Evolutionary conservation across 2,888 invertebrate genomes (phyloP), one percentile per base, ranked within the genome.

Genomic region (Agonum fuliginosum): DNA sequence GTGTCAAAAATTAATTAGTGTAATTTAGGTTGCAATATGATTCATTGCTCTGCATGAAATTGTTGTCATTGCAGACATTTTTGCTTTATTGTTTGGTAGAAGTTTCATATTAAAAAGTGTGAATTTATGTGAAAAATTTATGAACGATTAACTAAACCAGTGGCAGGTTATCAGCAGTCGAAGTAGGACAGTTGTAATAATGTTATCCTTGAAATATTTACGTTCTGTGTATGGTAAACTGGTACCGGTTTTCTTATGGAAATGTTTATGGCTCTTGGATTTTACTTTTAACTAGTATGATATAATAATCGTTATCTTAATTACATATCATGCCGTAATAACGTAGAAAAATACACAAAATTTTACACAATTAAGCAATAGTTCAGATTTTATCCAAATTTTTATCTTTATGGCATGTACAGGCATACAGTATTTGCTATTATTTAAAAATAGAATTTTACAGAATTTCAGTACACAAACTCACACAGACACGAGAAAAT

Each of bases 191-290:
- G 24, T 1, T 24, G 58, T 62, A 27, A 62, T 62, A 30, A 17
- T 62, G 30, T 62, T 62, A 27, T 62, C 58, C 58, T 62, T 62
- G 58, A 62, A 54, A 54, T 54, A 54, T 54, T 54, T 54, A 54
- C 24, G 27, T 24, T 54, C 12, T 12, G 12, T 24, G n/a, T 54
- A 54, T 71, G 51, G 48, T 71, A 46, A 43, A 43, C 30, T 48
- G 70, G 12, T 70, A 70, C 70, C 48, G 70, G 69, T 48, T n/a
- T n/a, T 70, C 27, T 48, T 30, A 30, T 62, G 58, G 17, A 62
- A 62, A 62, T 54, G 30, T 62, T 62, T 30, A 30, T 19, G 19
- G 14, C 27, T 62, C 58, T 10, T 8, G 2, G 20, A 6, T 24
- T 54, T 54, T 27, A 54, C 24, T 27, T 54, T 54, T n/a, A 54